A percentile compares a stretch with the other conserved stretches of the same genome.
These are phyloP conservation scores for Darevskia mixta DNA, from an alignment of 2,797 vertebrate species.

Conservation along the genomic window DNA sequence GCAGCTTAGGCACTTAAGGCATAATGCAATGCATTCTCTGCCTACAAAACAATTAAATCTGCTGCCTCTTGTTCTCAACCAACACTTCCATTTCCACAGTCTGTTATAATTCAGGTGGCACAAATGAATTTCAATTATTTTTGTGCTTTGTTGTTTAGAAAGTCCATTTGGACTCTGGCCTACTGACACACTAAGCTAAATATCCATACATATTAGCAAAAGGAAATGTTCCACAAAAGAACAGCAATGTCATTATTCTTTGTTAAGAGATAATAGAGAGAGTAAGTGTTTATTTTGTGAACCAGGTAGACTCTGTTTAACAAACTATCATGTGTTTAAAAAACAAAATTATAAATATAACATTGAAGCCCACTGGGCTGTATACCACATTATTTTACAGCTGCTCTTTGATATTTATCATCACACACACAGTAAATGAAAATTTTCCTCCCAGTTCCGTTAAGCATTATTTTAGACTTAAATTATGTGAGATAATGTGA, in stretches of 20 bases:
- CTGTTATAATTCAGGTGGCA: neutral
- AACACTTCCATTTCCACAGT: neutral
- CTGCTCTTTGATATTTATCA: neutral
- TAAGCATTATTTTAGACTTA: too few relatives aligned
- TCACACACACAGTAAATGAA: neutral
- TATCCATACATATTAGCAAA: neutral
- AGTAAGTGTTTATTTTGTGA: neutral
- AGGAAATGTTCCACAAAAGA: slow-evolving; percentile 3
- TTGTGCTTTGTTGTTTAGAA: neutral
- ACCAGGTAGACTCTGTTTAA: neutral
- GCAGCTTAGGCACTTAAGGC: neutral
- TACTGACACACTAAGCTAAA: neutral
- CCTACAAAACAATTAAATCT: neutral
- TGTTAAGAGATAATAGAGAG: neutral
- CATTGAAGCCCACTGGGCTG: neutral
- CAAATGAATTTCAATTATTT: neutral
- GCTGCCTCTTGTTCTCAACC: neutral
- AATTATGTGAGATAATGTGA: neutral
- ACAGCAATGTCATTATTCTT: neutral
- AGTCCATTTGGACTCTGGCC: neutral
- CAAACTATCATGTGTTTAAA: neutral
- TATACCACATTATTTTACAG: neutral
- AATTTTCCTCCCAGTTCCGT: neutral
- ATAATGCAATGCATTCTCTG: neutral
- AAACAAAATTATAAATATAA: neutral